Evolutionary conservation across 2,888 invertebrate genomes (phyloP).

Genomic region (Tetropium fuscum): DNA sequence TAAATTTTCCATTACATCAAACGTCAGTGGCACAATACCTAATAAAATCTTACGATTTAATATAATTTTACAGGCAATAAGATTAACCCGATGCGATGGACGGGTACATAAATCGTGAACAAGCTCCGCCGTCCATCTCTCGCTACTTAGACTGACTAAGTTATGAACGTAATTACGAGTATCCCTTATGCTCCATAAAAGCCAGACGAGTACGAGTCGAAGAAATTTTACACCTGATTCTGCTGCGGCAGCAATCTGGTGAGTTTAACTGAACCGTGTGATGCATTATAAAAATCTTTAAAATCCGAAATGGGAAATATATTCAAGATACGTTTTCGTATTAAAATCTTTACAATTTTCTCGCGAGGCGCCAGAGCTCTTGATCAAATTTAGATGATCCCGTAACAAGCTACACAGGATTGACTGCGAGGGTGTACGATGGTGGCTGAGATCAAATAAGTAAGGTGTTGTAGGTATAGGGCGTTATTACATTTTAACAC

Average conservation of each 20-base stretch:
- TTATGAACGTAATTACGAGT: background rate
- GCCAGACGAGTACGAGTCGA: no score
- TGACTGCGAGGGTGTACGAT: no score
- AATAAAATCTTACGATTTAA: slow-evolving; percentile 22
- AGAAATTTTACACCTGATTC: no score
- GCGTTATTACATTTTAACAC: no score
- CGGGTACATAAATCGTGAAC: background rate
- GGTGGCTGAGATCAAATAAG: no score
- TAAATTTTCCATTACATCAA: slow-evolving; percentile 20
- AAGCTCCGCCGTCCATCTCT: background rate
- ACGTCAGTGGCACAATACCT: slow-evolving; percentile 18
- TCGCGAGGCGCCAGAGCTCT: background rate
- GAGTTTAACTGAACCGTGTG: no score
- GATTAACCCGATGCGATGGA: background rate
- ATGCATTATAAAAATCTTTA: background rate
- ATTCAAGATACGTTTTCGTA: background rate
- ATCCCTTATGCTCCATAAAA: no score
- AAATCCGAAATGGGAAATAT: slow-evolving; percentile 6
- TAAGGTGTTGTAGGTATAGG: no score
- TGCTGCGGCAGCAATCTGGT: no score
- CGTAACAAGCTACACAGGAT: no score
- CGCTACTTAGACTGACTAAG: background rate
- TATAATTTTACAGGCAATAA: slow-evolving; percentile 5
- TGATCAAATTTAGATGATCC: slow-evolving; percentile 6
- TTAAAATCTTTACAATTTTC: slow-evolving; percentile 5